Evolutionary conservation across 2,888 invertebrate genomes (phyloP), one percentile per base, ranked within the genome.

Genomic region (Sicus ferrugineus): DNA sequence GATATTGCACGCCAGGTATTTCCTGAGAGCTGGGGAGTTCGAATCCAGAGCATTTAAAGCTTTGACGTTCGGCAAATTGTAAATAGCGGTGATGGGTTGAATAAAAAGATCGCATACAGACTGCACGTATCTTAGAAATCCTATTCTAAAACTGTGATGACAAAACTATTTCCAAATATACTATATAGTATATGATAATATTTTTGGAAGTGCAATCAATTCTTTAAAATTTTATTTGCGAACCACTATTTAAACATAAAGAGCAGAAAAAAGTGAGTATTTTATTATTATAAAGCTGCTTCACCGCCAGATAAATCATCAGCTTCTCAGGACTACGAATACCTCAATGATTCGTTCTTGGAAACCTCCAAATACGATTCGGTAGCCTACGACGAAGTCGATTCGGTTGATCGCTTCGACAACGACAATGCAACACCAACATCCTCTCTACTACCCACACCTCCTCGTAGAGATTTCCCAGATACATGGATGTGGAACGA

Each of bases 31-130:
- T n/a, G n/a, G n/a, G n/a, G n/a, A n/a, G n/a, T n/a, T n/a, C n/a
- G n/a, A n/a, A n/a, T n/a, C n/a, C n/a, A n/a, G n/a, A n/a, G n/a
- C n/a, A n/a, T n/a, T n/a, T n/a, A n/a, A n/a, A n/a, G 90, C 87
- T 90, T 77, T 91, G 89, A 89, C 86, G 87, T 21, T 21, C 54
- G 2, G 23, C 28, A 30, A 64, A n/a, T n/a, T n/a, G n/a, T n/a
- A n/a, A n/a, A n/a, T n/a, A n/a, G n/a, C n/a, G n/a, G n/a, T n/a
- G n/a, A n/a, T n/a, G n/a, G n/a, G n/a, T n/a, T n/a, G n/a, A n/a
- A n/a, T n/a, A n/a, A n/a, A n/a, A n/a, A n/a, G n/a, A n/a, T n/a
- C 38, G 11, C 38, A 34, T 11, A 34, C 38, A 34, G 38, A 34
- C 38, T 34, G 38, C 38, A 11, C 38, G n/a, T n/a, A n/a, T n/a